Percentiles rank a stretch among this genome's conserved stretches.
phyloP scores from a whole-genome alignment of 2,113 vertebrate genomes.

The Paracanthobrama guichenoti region DNA sequence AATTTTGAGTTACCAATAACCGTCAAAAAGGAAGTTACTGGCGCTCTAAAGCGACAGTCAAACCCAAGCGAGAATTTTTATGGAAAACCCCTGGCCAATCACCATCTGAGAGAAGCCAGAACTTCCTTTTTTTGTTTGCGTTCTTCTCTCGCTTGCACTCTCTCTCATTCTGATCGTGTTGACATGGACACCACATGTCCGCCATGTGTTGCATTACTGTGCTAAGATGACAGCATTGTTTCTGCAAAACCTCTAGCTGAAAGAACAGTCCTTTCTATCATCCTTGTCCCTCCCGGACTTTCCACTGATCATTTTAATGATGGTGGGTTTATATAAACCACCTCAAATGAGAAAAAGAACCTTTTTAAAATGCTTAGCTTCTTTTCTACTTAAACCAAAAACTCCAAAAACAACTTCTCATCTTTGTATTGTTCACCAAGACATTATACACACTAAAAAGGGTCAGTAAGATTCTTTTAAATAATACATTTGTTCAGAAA shows the following conservation, averaged over 20 bases:
- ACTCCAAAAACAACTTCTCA: not conserved
- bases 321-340: slow-evolving; percentile 34
- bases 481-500: not conserved
- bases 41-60: not conserved
- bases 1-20: not conserved
- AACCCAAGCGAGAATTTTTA: not conserved
- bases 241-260: slow-evolving; percentile 54
- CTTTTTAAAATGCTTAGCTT: not conserved
- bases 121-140: slow-evolving; percentile 25
- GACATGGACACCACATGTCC: slow-evolving; percentile 72
- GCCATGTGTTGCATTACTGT: slow-evolving; percentile 71
- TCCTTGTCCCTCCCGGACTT: slow-evolving; percentile 33
- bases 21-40: not conserved
- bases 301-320: slow-evolving; percentile 47
- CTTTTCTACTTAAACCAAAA: slow-evolving; percentile 8
- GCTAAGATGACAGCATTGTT: slow-evolving; percentile 60
- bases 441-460: not conserved
- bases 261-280: slow-evolving; percentile 49
- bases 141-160: not conserved
- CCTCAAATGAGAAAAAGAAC: not conserved
- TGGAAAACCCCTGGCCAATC: slow-evolving; percentile 22
- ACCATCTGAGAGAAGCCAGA: slow-evolving; percentile 25
- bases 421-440: slow-evolving; percentile 1
- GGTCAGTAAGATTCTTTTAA: not conserved
- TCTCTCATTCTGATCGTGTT: slow-evolving; percentile 61